phyloP scores from a whole-genome alignment of 2,888 invertebrate genomes.

The Agonopterix arenella region DNA sequence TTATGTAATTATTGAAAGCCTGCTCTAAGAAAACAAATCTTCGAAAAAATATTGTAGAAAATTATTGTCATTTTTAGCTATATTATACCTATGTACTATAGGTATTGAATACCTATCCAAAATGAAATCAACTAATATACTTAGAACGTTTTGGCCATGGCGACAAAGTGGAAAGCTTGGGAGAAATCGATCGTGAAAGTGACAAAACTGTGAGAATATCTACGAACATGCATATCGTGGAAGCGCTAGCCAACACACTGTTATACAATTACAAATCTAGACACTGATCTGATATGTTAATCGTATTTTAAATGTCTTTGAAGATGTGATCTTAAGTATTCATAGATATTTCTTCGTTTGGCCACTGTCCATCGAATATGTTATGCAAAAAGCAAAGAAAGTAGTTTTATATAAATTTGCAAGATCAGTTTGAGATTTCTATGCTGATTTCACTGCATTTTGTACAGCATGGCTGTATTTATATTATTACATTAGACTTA shows the following conservation, averaged over 20 bases:
- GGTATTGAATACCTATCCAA: background rate
- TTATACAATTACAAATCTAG: constrained; percentile 4
- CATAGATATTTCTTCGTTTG: background rate
- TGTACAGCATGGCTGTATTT: no score
- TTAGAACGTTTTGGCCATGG: constrained; percentile 18
- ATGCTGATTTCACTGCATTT: no score
- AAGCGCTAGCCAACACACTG: constrained; percentile 2
- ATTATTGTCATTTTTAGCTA: no score
- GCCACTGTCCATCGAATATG: no score
- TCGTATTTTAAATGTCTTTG: background rate
- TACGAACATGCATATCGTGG: constrained; percentile 14
- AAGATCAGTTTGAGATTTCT: no score
- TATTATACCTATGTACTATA: background rate
- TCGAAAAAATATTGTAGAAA: no score
- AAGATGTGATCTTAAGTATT: background rate
- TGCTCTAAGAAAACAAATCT: no score
- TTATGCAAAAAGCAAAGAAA: no score
- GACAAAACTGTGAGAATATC: constrained; percentile 47
- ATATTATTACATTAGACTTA: no score
- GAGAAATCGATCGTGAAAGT: constrained; percentile 65
- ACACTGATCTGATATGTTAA: constrained; percentile 2
- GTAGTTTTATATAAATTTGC: no score
- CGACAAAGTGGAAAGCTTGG: constrained; percentile 38
- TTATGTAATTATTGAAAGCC: no score
- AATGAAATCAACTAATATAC: background rate